Evolutionary conservation across 2,113 vertebrate species (phyloP).

Genomic region (Zapus hudsonius): DNA sequence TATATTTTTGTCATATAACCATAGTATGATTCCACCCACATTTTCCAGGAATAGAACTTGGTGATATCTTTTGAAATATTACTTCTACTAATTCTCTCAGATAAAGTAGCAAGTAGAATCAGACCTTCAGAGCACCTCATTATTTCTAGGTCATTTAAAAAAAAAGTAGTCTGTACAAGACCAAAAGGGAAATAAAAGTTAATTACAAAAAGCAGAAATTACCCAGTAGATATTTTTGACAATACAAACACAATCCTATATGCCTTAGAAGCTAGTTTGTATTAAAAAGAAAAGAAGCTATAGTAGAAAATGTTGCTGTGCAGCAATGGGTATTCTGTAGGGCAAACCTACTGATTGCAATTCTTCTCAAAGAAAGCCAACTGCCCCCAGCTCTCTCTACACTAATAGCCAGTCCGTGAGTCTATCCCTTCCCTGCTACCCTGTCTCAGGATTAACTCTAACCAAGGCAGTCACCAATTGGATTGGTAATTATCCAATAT

Average conservation of each 20-base stretch:
- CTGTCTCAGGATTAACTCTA: background rate
- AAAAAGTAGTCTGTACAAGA: background rate
- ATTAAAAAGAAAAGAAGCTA: background rate
- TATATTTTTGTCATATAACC: background rate
- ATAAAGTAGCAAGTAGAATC: background rate
- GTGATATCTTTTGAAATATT: background rate
- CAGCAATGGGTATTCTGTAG: background rate
- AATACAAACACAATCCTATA: background rate
- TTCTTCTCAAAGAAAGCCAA: background rate
- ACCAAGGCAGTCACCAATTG: background rate
- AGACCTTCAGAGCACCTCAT: background rate
- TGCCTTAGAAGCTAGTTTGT: background rate
- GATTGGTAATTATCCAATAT: background rate
- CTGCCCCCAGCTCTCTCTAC: background rate
- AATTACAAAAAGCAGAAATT: constrained; percentile 5
- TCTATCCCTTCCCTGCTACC: background rate
- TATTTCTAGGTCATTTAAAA: background rate
- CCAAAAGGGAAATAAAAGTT: background rate
- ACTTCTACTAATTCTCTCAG: background rate
- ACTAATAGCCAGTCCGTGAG: too few relatives aligned
- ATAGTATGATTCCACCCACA: background rate
- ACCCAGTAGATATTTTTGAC: background rate
- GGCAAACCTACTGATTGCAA: background rate
- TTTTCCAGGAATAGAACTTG: background rate
- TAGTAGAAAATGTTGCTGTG: background rate